Conservation (phyloP, 2,888 invertebrate genomes). For the Lymantria dispar region DNA sequence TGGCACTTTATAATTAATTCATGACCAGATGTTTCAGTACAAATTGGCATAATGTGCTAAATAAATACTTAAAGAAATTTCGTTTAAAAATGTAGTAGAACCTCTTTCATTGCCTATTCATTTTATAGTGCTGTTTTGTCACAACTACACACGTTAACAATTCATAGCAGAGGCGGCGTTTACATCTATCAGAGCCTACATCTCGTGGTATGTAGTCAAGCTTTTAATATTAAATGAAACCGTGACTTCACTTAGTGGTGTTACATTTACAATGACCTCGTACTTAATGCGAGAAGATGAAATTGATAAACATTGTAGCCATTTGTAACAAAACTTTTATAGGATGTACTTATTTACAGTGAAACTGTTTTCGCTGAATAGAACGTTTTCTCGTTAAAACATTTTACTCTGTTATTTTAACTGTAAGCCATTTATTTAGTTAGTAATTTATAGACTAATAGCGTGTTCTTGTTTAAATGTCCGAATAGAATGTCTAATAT, state of each 20-base stretch:
- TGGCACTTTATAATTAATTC: no score
- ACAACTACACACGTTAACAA: constrained; percentile 5
- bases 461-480: not conserved
- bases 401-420: constrained; percentile 2
- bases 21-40: no score
- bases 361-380: not conserved
- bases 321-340: constrained; percentile 4
- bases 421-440: not conserved
- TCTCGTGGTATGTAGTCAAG: constrained; percentile 5
- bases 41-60: no score
- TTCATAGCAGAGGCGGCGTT: constrained; percentile 5
- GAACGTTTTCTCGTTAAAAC: not conserved
- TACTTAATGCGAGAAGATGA: constrained; percentile 11
- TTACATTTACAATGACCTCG: constrained; percentile 10
- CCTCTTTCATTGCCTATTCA: constrained; percentile 4
- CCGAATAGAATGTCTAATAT: no score
- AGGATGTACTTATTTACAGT: constrained; percentile 1
- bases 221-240: constrained; percentile 14
- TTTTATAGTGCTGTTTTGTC: constrained; percentile 6
- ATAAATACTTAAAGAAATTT: no score
- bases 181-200: constrained; percentile 10
- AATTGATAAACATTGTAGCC: constrained; percentile 12
- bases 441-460: not conserved
- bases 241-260: constrained; percentile 6
- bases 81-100: no score